Evolutionary conservation across 2,888 invertebrate species (phyloP), one percentile per base, ranked within the genome.

Genomic region (Eulithis prunata): DNA sequence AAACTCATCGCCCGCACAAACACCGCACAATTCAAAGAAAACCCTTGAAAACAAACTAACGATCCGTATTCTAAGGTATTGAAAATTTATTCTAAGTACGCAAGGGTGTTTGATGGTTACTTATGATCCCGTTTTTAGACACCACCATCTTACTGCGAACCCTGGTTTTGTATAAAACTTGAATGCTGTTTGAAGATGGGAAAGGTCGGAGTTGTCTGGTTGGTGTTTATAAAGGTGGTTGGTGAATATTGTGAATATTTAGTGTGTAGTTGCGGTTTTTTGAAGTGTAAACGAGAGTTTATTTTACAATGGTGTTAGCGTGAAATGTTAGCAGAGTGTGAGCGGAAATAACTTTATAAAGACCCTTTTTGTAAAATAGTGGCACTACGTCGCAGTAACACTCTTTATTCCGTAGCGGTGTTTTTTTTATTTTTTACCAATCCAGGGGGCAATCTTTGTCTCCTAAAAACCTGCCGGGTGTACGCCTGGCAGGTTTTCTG

Each of bases 1-100:
- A 61, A 77, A 79, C 77, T 78, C 79, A 76, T 75, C 76, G 67
- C 69, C 73, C 57, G 67, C 69, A 73, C 57, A 28, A 58, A 64
- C 66, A 84, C 78, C 82, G 77, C 71, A 74, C 75, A 79, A 81
- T 81, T 79, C 79, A 74, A 73, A 70, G 75, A 79, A 81, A 82
- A 80, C 86, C 83, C 83, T 82, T 86, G 85, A 87, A 85, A 77
- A 84, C n/a, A 87, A 89, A 90, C 87, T 89, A 91, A 91, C 90
- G 90, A 87, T 75, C 83, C 85, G 79, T 84, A 82, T 81, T 81
- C 72, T 75, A 72, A 64, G 81, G 87, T 89, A 91, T 92, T 90
- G 91, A 90, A 92, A 91, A 92, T 92, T 91, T 92, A 92, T 92
- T 90, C 90, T 86, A 85, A 90, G 87, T 88, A 90, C 88, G 85